phyloP scores from a whole-genome alignment of 2,797 vertebrate genomes.

The Pseudomugil tenellus region DNA sequence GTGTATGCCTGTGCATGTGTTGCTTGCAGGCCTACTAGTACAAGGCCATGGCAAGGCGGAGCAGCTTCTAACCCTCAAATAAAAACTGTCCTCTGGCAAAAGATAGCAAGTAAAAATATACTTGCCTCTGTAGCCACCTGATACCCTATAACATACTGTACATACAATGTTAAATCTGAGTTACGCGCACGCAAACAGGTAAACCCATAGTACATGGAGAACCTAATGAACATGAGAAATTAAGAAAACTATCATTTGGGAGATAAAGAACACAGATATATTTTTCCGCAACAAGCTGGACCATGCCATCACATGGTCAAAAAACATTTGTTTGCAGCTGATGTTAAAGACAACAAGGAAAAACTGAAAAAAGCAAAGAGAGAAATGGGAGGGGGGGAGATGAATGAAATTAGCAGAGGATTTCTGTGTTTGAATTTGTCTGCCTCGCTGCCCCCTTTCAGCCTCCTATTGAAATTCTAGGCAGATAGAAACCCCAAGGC shows the following conservation, averaged over 20 bases:
- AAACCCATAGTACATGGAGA: constrained; percentile 55
- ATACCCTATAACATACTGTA: constrained; percentile 59
- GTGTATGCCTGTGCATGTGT: constrained; percentile 55
- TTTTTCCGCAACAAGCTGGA: constrained; percentile 68
- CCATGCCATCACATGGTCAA: constrained; percentile 71
- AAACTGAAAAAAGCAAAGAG: constrained; percentile 72
- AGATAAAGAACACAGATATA: constrained; percentile 36
- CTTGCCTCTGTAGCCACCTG: constrained; percentile 67
- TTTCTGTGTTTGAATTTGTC: constrained; percentile 86
- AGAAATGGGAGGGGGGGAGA: constrained; percentile 66
- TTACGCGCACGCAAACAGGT: constrained; percentile 43
- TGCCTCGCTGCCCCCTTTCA: constrained; percentile 88
- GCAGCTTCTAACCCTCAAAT: constrained; percentile 66
- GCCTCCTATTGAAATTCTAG: constrained; percentile 90
- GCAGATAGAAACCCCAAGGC: constrained; percentile 90
- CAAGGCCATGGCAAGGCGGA: constrained; percentile 73
- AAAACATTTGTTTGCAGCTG: constrained; percentile 51
- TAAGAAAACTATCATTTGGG: constrained; percentile 43
- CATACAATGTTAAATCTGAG: constrained; percentile 35
- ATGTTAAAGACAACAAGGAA: constrained; percentile 87
- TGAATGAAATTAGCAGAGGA: constrained; percentile 90
- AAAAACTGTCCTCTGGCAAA: constrained; percentile 77
- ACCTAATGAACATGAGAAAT: constrained; percentile 59
- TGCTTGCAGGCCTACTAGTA: constrained; percentile 80
- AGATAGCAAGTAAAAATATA: constrained; percentile 56